phyloP scores from a whole-genome alignment of 2,113 vertebrate genomes.

The Cromileptes altivelis region DNA sequence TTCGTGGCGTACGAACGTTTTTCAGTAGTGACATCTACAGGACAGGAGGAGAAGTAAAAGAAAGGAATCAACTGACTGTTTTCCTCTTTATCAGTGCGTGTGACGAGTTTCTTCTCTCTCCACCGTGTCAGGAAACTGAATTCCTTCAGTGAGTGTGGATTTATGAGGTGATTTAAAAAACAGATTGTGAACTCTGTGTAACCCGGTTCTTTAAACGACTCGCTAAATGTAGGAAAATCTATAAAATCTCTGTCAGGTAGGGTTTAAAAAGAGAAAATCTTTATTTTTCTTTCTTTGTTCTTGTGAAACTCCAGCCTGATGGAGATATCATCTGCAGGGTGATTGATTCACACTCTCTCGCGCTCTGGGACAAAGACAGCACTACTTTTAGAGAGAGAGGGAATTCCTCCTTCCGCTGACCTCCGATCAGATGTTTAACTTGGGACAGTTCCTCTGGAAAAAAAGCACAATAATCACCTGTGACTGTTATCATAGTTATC shows the following conservation, averaged over 20 bases:
- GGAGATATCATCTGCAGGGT: conserved; percentile 45
- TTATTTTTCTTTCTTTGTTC: background rate
- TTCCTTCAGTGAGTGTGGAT: conserved; percentile 19
- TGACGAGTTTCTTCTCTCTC: conserved; percentile 36
- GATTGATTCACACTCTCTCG: conserved; percentile 20
- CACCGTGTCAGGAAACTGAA: conserved; percentile 16
- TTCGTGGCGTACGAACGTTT: conserved; percentile 25
- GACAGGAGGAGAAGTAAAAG: conserved; percentile 32
- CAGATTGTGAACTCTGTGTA: conserved; percentile 54
- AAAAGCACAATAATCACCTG: conserved; percentile 86
- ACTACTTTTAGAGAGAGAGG: background rate
- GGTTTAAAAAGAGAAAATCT: conserved; percentile 31
- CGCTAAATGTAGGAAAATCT: conserved; percentile 32
- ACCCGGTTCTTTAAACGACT: conserved; percentile 41
- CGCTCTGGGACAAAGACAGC: conserved; percentile 38
- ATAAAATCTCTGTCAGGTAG: conserved; percentile 46
- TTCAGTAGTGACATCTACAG: conserved; percentile 46
- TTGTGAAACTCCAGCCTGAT: conserved; percentile 43
- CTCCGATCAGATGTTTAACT: conserved; percentile 41
- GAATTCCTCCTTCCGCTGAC: conserved; percentile 29
- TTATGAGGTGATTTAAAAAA: conserved; percentile 53
- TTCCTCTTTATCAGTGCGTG: conserved; percentile 26
- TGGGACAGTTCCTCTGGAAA: conserved; percentile 55
- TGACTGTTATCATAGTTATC: conserved; percentile 66
- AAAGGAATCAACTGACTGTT: background rate